These are phyloP conservation scores for Pipistrellus kuhlii DNA, from an alignment of 2,797 vertebrate species.

Conservation along the genomic window DNA sequence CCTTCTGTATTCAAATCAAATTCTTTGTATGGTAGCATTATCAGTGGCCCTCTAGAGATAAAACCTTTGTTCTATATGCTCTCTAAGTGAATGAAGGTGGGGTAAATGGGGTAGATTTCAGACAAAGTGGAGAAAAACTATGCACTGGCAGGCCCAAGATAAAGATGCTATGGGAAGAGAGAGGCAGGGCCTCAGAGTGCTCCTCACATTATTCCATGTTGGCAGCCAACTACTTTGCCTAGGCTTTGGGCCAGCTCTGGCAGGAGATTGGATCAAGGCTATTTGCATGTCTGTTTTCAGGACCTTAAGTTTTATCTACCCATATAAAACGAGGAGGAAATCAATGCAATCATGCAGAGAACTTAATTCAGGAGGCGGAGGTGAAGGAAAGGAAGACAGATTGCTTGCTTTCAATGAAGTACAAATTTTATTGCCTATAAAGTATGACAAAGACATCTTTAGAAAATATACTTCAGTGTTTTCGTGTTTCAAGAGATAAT, in stretches of 20 bases:
- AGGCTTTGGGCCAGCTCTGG: neutral
- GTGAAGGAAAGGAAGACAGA: neutral
- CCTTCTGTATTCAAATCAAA: neutral
- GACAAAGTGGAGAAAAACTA: neutral
- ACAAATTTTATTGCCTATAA: conserved; percentile 43
- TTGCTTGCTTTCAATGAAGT: conserved; percentile 8
- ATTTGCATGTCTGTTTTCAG: conserved; percentile 53
- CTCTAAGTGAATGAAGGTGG: neutral
- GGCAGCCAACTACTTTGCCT: neutral
- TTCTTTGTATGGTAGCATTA: neutral
- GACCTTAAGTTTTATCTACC: conserved; percentile 37
- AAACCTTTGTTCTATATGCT: neutral
- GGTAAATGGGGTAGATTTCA: neutral
- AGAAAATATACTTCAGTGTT: conserved; percentile 9
- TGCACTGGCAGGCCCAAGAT: neutral
- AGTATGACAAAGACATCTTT: neutral
- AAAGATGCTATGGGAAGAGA: neutral
- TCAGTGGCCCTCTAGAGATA: neutral
- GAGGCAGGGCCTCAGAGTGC: neutral
- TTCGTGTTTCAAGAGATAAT: neutral
- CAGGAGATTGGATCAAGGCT: neutral
- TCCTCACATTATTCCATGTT: neutral
- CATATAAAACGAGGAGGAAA: conserved; percentile 7
- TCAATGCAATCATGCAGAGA: conserved; percentile 12
- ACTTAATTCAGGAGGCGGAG: neutral